Evolutionary conservation across 1,140 invertebrate species (phyloP).

Genomic region (Cryptotermes secundus): DNA sequence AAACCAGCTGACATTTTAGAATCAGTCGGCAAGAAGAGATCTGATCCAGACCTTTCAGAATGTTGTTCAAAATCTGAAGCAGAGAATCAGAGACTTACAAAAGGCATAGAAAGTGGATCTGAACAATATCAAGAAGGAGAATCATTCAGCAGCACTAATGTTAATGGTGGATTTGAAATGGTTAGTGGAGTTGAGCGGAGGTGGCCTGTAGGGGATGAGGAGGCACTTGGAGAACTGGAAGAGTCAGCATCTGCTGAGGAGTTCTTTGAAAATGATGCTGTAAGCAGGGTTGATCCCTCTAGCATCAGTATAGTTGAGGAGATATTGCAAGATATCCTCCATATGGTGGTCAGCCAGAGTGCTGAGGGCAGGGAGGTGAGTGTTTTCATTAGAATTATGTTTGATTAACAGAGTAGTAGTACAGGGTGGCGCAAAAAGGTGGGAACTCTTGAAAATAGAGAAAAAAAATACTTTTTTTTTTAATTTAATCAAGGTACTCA

Average conservation of each 20-base stretch:
- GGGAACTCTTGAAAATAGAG: too few relatives aligned
- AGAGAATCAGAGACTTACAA: background rate
- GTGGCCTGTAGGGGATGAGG: slow-evolving; percentile 29
- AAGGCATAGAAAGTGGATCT: background rate
- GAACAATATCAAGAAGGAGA: background rate
- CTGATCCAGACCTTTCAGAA: background rate
- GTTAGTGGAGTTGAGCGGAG: slow-evolving; percentile 3
- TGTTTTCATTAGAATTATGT: background rate
- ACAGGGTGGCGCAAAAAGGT: too few relatives aligned
- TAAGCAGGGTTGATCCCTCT: slow-evolving; percentile 42
- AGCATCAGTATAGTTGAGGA: slow-evolving; percentile 53
- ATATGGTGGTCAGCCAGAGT: slow-evolving; percentile 46
- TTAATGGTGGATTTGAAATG: background rate
- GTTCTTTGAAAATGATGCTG: slow-evolving; percentile 51
- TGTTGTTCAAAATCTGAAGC: background rate
- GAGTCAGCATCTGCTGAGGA: slow-evolving; percentile 60
- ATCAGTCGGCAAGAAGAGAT: too few relatives aligned
- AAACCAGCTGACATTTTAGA: background rate
- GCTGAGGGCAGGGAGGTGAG: background rate
- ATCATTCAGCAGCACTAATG: background rate
- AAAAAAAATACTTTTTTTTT: too few relatives aligned
- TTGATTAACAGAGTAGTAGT: too few relatives aligned
- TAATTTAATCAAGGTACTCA: too few relatives aligned
- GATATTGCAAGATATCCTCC: slow-evolving; percentile 58
- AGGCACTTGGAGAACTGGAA: slow-evolving; percentile 47